Evolutionary conservation across 2,113 vertebrate species (phyloP).

Genomic region (Aptenodytes patagonicus): DNA sequence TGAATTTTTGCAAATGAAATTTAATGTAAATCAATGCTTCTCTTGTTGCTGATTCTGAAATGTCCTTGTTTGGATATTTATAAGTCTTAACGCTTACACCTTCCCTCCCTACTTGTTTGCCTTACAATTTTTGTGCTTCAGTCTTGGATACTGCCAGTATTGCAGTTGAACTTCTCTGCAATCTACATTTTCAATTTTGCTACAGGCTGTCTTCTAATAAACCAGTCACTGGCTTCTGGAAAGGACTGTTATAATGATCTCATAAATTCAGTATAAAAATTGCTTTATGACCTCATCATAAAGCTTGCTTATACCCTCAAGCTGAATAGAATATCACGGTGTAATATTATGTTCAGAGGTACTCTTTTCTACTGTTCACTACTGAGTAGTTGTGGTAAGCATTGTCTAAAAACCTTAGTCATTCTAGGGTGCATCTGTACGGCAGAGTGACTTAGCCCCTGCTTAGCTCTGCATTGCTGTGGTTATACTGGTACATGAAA

Average conservation of each 20-base stretch:
- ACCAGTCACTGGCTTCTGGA: conserved; percentile 7
- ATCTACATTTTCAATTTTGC: not conserved
- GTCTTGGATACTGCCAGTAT: not conserved
- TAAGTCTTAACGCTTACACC: not conserved
- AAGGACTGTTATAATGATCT: conserved; percentile 29
- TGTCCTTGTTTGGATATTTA: not conserved
- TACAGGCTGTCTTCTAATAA: not conserved
- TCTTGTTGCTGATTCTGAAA: not conserved
- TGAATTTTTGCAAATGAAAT: not conserved
- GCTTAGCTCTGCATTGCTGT: not conserved
- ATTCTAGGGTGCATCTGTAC: not conserved
- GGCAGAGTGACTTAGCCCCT: not conserved
- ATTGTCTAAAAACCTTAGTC: not conserved
- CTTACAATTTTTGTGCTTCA: not conserved
- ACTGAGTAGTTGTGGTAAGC: not conserved
- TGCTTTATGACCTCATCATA: conserved; percentile 31
- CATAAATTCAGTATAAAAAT: conserved; percentile 33
- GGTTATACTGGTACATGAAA: not conserved
- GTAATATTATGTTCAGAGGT: not conserved
- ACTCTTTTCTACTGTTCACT: not conserved
- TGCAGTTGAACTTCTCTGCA: not conserved
- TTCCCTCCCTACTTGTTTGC: not conserved
- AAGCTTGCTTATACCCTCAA: not conserved
- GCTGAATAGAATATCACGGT: not conserved
- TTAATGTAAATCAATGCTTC: not conserved